Evolutionary conservation across 2,797 vertebrate genomes (phyloP).

Genomic region (Falco naumanni): DNA sequence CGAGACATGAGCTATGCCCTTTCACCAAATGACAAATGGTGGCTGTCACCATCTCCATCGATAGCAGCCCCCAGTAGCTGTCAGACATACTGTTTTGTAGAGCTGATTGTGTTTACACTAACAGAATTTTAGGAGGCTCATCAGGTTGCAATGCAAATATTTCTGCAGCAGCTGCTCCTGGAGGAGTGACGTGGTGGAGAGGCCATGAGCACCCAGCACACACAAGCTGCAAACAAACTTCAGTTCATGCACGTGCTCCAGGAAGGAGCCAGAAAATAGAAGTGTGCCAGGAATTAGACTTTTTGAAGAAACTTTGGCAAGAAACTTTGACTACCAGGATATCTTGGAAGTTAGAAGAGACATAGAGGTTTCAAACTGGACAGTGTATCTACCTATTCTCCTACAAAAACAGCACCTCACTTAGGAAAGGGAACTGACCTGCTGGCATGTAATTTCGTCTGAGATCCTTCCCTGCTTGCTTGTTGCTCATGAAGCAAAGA

Average conservation of each 20-base stretch:
- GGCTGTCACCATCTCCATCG: neutral
- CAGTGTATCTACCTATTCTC: neutral
- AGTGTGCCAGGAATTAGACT: neutral
- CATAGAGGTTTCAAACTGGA: neutral
- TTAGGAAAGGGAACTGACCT: neutral
- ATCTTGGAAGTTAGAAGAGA: neutral
- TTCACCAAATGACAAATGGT: neutral
- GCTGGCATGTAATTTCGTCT: neutral
- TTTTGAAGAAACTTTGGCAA: neutral
- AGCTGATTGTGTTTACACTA: neutral
- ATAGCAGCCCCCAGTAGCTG: neutral
- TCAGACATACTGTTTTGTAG: neutral
- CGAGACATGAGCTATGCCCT: neutral
- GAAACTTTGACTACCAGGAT: neutral
- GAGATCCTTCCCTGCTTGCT: neutral
- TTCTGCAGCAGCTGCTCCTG: neutral
- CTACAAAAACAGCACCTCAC: neutral
- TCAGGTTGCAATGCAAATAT: neutral
- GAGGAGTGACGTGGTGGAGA: neutral
- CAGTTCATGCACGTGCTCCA: accelerated
- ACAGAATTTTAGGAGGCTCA: neutral
- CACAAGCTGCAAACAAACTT: neutral
- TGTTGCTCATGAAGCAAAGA: neutral
- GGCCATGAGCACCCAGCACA: neutral
- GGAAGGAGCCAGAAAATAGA: neutral